Conservation (phyloP, 2,797 vertebrate species). For the Petrocephalus sullivani region DNA sequence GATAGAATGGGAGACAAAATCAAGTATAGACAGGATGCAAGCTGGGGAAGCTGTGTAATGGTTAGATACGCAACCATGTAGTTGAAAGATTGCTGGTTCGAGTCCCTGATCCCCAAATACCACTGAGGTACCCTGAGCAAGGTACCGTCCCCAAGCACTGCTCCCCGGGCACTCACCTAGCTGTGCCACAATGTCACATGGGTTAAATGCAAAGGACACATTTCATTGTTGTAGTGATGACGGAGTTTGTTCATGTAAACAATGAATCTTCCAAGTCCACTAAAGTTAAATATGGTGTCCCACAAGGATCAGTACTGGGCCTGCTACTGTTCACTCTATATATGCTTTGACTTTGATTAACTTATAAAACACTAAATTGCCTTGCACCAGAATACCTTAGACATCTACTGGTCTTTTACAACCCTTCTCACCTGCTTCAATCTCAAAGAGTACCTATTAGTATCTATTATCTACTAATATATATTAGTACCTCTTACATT, state of each 20-base stretch:
- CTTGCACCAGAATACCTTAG: background rate
- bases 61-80: no score
- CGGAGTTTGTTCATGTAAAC: background rate
- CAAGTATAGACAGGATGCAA: background rate
- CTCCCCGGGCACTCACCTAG: no score
- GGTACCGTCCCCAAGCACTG: no score
- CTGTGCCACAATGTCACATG: no score
- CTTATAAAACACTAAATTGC: background rate
- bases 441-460: background rate
- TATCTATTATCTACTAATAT: background rate
- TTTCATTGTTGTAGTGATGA: background rate
- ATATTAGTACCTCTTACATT: background rate
- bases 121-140: no score
- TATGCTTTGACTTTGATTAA: background rate
- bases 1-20: slow-evolving; percentile 13
- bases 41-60: no score
- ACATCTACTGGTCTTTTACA: background rate
- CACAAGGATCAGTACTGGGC: no score
- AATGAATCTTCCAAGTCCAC: background rate
- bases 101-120: no score
- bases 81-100: no score
- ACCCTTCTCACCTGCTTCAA: background rate
- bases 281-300: no score
- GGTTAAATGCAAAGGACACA: no score
- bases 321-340: no score